Evolutionary conservation across 2,797 vertebrate species (phyloP).

Genomic region (Florisuga fusca): DNA sequence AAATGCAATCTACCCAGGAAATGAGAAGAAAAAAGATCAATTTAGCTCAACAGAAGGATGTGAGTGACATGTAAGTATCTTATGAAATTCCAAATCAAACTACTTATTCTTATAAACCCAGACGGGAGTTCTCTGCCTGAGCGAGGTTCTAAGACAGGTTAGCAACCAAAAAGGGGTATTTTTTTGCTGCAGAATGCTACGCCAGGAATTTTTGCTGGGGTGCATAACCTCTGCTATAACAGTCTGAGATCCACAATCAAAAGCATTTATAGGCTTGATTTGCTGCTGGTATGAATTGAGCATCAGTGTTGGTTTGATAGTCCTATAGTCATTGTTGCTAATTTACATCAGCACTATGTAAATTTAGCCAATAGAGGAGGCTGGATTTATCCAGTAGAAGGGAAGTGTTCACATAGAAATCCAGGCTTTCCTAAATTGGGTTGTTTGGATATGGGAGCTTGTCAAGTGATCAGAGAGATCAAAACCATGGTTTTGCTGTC

Average conservation of each 20-base stretch:
- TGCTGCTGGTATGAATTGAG: background rate
- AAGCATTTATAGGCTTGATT: background rate
- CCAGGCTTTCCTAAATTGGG: background rate
- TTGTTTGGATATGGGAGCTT: background rate
- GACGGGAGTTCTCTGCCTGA: conserved; percentile 13
- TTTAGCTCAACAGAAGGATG: conserved; percentile 73
- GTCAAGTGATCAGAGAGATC: background rate
- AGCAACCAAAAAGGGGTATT: conserved; percentile 34
- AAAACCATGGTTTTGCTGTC: background rate
- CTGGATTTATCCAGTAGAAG: background rate
- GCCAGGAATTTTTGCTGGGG: background rate
- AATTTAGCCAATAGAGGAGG: background rate
- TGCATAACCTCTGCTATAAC: background rate
- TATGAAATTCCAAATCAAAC: conserved; percentile 73
- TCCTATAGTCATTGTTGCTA: background rate
- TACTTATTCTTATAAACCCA: conserved; percentile 64
- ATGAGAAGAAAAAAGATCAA: conserved; percentile 75
- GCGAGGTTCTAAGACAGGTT: conserved; percentile 37
- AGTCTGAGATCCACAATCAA: background rate
- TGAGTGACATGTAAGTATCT: conserved; percentile 65
- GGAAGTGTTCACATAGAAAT: background rate
- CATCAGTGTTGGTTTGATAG: background rate
- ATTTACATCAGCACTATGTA: background rate
- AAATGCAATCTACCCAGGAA: conserved; percentile 79
- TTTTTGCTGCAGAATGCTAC: conserved; percentile 32